phyloP scores from a whole-genome alignment of 2,888 invertebrate genomes.

The Coecobrya sp. region DNA sequence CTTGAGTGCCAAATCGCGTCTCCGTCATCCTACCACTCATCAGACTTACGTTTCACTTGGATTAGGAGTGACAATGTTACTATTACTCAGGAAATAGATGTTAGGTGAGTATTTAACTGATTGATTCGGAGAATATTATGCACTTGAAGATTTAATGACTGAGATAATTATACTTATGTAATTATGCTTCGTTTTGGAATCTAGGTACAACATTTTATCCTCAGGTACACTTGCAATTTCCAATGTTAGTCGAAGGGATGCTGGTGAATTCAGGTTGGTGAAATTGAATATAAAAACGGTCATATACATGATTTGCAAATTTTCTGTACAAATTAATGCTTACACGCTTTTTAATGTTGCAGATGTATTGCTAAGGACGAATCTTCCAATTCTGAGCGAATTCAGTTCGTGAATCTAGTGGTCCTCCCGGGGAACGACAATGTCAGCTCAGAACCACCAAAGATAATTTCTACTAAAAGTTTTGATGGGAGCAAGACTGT shows the following conservation, averaged over 20 bases:
- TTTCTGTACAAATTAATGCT: too few species aligned
- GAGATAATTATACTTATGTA: too few species aligned
- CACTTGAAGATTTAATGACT: too few species aligned
- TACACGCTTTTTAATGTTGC: neutral
- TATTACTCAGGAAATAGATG: constrained; percentile 83
- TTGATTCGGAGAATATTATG: neutral
- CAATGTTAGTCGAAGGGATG: constrained; percentile 80
- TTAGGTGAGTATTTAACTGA: constrained; percentile 73
- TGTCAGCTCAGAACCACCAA: constrained; percentile 79
- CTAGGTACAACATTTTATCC: constrained; percentile 84
- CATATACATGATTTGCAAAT: too few species aligned
- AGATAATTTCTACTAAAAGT: constrained; percentile 78
- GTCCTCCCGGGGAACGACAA: constrained; percentile 77
- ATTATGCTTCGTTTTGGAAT: constrained; percentile 25
- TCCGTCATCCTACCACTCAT: constrained; percentile 72
- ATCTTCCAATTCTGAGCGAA: constrained; percentile 78
- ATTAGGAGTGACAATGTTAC: constrained; percentile 81
- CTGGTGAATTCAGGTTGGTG: constrained; percentile 84
- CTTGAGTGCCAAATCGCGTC: constrained; percentile 84
- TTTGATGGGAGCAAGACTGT: constrained; percentile 77
- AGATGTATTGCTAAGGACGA: constrained; percentile 83
- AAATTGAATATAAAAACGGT: too few species aligned
- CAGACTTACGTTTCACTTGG: constrained; percentile 78
- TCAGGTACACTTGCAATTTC: constrained; percentile 85
- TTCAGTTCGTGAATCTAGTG: constrained; percentile 81